Base-by-base conservation (phyloP, 2,113 vertebrate genomes). In the Gila orcuttii region DNA sequence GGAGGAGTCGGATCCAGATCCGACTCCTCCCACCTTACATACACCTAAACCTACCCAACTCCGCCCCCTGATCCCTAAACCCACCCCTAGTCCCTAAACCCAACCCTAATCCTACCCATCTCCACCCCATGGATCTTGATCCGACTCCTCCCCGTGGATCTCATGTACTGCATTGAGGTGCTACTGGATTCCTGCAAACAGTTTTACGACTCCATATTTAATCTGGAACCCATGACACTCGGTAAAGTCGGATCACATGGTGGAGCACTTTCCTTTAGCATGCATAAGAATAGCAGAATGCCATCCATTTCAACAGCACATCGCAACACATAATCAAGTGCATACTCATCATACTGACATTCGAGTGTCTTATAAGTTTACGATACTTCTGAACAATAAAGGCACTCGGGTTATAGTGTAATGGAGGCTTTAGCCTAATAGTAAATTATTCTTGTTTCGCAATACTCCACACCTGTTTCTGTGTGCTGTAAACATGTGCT, bases 221-320 rank as follows among this genome's bases (percentile, higher is more conserved):
- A 91, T 91, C 90, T 90, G 86, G 71, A 91, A 88, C 90, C 88
- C 90, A 90, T 91, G 90, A 91, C 88, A 84, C 85, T 36, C 6
- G 28, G 60, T 73, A 85, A 89, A 89, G 71, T 86, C 78, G 66
- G 83, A 88, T 91, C 90, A 90, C 90, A 88, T 89, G 90, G 83
- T 55, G 33, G 76, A 82, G 33, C 47, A 73, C 47, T 73, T 83
- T 83, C 31, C 50, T 33, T 73, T 33, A 52, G 42, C 45, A 55
- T 45, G 79, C 64, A 69, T 50, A 23, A 33, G 21, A 79, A 57
- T 9, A 57, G 9, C 12, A 80, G 33, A 50, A 47, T 23, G 9
- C 9, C 2, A 52, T 1, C 1, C 28, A 69, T 69, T 82, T 82
- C 45, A 52, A 52, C 39, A 62, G 15, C 60, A 66, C 15, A 62